These are phyloP conservation scores for Pandion haliaetus DNA, from an alignment of 2,113 vertebrate species.

Conservation along the genomic window DNA sequence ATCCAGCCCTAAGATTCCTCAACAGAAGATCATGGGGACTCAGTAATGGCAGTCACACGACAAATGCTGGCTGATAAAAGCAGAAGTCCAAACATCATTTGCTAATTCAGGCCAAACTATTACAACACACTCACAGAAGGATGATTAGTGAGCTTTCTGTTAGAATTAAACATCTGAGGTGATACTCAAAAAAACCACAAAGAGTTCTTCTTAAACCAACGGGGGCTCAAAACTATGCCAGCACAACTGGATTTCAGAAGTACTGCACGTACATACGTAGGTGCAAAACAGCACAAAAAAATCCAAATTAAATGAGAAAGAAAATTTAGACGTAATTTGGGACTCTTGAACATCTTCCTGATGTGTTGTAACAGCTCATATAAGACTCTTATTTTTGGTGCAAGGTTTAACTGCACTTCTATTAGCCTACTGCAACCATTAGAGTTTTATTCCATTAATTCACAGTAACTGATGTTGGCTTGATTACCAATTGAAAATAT, in stretches of 20 bases:
- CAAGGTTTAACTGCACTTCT: not conserved
- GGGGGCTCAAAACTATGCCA: not conserved
- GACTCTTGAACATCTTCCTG: not conserved
- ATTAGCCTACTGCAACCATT: not conserved
- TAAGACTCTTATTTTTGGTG: not conserved
- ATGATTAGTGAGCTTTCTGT: not conserved
- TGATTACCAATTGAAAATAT: not conserved
- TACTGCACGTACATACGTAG: not conserved
- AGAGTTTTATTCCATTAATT: not conserved
- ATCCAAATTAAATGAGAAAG: not conserved
- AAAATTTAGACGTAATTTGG: not conserved
- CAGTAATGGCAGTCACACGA: accelerated
- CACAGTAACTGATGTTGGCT: not conserved
- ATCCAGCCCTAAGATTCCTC: not conserved
- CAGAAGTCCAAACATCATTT: not conserved
- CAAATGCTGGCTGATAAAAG: not conserved
- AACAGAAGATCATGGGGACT: not conserved
- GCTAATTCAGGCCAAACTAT: not conserved
- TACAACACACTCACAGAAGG: not conserved
- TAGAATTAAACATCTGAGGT: not conserved
- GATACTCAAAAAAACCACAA: not conserved
- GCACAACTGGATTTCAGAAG: not conserved
- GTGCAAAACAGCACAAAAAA: not conserved
- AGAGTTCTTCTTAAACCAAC: not conserved
- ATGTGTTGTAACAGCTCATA: not conserved